Evolutionary conservation across 1,140 invertebrate genomes (phyloP).

Genomic region (Dinothrombium tinctorium): DNA sequence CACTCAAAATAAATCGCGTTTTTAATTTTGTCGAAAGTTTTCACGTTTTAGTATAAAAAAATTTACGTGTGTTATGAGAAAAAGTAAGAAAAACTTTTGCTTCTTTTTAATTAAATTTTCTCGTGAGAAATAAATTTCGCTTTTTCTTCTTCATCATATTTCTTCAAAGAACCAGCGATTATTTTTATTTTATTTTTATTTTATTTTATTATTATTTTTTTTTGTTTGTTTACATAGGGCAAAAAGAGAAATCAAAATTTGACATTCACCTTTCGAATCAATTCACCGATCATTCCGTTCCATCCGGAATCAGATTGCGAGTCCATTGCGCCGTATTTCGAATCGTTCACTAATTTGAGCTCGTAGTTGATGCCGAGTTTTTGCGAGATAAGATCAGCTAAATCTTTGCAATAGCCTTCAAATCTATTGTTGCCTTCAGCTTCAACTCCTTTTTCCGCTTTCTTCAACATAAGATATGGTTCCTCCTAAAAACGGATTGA

Average conservation of each 20-base stretch:
- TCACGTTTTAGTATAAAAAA: too few relatives aligned
- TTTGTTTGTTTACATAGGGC: not conserved
- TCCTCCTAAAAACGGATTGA: too few relatives aligned
- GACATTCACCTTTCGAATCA: slow-evolving; percentile 1
- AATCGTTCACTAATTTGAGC: slow-evolving; percentile 51
- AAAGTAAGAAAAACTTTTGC: too few relatives aligned
- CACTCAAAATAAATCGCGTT: too few relatives aligned
- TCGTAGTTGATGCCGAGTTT: slow-evolving; percentile 52
- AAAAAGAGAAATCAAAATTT: not conserved
- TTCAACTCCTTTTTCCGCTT: slow-evolving; percentile 35
- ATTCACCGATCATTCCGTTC: slow-evolving; percentile 62
- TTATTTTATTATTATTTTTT: not conserved
- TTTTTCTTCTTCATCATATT: not conserved
- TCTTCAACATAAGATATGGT: slow-evolving; percentile 56
- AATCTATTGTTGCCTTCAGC: slow-evolving; percentile 50
- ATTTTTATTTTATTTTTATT: not conserved
- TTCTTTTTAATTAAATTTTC: not conserved
- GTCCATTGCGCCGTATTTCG: slow-evolving; percentile 57
- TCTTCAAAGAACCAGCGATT: not conserved
- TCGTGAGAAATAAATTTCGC: not conserved
- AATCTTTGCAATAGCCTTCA: slow-evolving; percentile 82
- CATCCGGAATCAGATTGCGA: slow-evolving; percentile 46
- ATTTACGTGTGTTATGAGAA: too few relatives aligned
- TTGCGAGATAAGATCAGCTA: slow-evolving; percentile 53
- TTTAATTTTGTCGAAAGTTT: too few relatives aligned